These are phyloP conservation scores for Callorhinus ursinus DNA, from an alignment of 2,113 vertebrate genomes.

Conservation along the genomic window DNA sequence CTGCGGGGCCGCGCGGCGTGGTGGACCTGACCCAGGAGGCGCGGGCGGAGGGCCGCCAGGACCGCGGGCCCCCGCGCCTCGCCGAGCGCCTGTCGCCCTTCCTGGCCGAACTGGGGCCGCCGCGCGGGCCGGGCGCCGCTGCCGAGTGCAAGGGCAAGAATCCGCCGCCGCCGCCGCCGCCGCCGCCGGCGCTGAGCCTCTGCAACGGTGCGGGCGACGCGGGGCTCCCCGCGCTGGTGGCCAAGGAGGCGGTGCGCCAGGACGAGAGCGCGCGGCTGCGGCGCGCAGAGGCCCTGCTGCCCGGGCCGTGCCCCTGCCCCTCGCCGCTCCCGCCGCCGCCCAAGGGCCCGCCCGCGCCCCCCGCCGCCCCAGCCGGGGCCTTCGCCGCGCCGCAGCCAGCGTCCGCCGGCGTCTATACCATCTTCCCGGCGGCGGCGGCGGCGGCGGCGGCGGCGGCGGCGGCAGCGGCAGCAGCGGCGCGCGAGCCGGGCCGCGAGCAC, in stretches of 20 bases:
- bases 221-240: conserved; percentile 84
- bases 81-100: conserved; percentile 85
- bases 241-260: conserved; percentile 85
- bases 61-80: conserved; percentile 79
- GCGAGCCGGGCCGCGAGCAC: conserved; percentile 93
- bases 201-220: conserved; percentile 83
- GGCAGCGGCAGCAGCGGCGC: conserved; percentile 64
- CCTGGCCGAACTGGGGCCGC: conserved; percentile 84
- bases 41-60: conserved; percentile 90
- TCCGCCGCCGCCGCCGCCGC: conserved; percentile 76
- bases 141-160: conserved; percentile 89
- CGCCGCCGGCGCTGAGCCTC: conserved; percentile 85
- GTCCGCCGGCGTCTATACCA: conserved; percentile 87
- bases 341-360: conserved; percentile 77
- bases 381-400: conserved; percentile 78
- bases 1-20: conserved; percentile 85
- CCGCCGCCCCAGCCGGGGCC: neutral
- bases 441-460: neutral
- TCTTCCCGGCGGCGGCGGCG: conserved; percentile 81
- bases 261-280: conserved; percentile 89
- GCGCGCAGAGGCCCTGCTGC: conserved; percentile 87
- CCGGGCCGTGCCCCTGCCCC: conserved; percentile 85
- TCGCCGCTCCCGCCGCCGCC: conserved; percentile 86
- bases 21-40: conserved; percentile 91
- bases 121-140: neutral